Percentiles rank a stretch among this genome's conserved stretches.
These are phyloP conservation scores for Bostrychus sinensis DNA, from an alignment of 2,113 vertebrate genomes.

Conservation along the genomic window DNA sequence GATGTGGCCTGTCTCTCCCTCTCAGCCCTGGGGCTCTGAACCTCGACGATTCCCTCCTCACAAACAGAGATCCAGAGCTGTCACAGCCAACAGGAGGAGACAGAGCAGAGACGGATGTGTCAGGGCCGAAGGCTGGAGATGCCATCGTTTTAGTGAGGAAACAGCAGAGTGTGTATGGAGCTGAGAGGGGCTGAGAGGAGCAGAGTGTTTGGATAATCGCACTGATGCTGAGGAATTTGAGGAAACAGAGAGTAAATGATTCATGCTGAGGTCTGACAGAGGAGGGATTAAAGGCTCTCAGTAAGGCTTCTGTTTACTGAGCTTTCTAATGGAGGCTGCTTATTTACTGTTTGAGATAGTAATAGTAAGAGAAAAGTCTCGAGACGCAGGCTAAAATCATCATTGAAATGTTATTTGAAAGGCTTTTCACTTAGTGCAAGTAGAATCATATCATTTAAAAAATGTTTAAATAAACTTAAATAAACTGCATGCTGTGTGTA, in stretches of 20 bases:
- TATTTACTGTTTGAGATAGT: slow-evolving; percentile 27
- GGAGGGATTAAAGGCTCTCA: slow-evolving; percentile 38
- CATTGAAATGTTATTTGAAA: too few relatives aligned
- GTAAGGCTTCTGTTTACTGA: slow-evolving; percentile 26
- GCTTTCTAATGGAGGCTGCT: slow-evolving; percentile 21
- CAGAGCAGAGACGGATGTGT: slow-evolving; percentile 62
- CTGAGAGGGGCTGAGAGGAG: slow-evolving; percentile 44
- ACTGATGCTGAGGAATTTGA: slow-evolving; percentile 44
- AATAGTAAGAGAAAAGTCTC: too few relatives aligned
- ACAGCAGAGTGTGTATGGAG: slow-evolving; percentile 57
- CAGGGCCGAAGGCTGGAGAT: slow-evolving; percentile 57
- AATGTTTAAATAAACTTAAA: too few relatives aligned
- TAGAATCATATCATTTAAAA: too few relatives aligned
- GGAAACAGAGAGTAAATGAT: slow-evolving; percentile 37
- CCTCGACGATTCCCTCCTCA: slow-evolving; percentile 34
- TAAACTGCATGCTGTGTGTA: too few relatives aligned
- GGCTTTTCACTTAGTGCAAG: too few relatives aligned
- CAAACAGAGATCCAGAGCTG: slow-evolving; percentile 26
- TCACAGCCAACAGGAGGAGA: slow-evolving; percentile 48
- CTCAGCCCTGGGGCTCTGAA: slow-evolving; percentile 52
- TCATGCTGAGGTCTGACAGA: slow-evolving; percentile 35
- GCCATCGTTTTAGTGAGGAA: slow-evolving; percentile 44
- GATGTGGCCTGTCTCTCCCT: slow-evolving; percentile 50
- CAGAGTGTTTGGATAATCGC: slow-evolving; percentile 62
- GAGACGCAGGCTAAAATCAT: too few relatives aligned